Evolutionary conservation across 2,113 vertebrate species (phyloP).

Genomic region (Anthoscopus minutus): DNA sequence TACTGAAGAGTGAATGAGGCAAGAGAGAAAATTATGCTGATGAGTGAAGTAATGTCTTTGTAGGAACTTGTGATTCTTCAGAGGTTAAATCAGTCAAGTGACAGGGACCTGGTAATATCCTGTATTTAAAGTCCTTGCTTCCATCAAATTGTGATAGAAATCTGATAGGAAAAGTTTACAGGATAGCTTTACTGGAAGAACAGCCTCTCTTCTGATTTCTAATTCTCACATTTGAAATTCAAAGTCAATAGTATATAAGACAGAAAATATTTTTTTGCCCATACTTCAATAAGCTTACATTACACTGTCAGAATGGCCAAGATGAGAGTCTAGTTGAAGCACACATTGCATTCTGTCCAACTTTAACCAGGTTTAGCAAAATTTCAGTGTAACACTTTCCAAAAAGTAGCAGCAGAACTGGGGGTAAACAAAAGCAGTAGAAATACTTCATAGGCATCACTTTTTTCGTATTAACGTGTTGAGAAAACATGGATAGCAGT

Average conservation of each 20-base stretch:
- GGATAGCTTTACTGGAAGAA: not conserved
- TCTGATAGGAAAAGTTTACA: not conserved
- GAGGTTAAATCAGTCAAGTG: not conserved
- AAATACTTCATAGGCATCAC: not conserved
- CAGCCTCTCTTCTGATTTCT: not conserved
- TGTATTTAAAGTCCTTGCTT: not conserved
- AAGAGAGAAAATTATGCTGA: not conserved
- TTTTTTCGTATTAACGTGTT: not conserved
- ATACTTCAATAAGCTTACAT: not conserved
- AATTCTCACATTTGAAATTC: not conserved
- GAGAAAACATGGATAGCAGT: not conserved
- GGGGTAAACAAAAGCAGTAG: not conserved
- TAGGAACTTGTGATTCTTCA: not conserved
- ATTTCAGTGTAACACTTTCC: not conserved
- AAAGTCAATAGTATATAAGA: not conserved
- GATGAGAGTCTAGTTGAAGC: not conserved
- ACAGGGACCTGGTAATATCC: not conserved
- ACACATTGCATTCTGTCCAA: not conserved
- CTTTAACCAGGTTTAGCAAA: not conserved
- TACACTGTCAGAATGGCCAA: not conserved
- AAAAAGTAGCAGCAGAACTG: not conserved
- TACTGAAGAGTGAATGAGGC: not conserved
- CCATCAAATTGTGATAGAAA: not conserved
- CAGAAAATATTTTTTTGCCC: not conserved
- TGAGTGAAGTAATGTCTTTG: not conserved